These are phyloP conservation scores for Catharus bicknelli DNA, from an alignment of 2,113 vertebrate species.

Conservation along the genomic window DNA sequence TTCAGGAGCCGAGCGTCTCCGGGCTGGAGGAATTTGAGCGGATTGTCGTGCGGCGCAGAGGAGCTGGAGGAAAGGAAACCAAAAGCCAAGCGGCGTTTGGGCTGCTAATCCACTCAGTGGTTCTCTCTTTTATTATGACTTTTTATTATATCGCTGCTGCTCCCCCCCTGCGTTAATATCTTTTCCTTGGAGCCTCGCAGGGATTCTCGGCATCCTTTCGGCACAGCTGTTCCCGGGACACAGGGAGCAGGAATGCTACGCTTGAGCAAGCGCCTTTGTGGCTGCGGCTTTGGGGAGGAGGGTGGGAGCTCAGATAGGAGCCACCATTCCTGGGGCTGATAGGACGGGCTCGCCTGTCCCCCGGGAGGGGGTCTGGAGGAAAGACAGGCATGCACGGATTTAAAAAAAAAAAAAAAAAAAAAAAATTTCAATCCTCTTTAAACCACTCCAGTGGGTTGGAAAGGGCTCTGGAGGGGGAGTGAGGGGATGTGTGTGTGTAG, in stretches of 20 bases:
- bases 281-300: conserved; percentile 10
- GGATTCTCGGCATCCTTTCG: conserved; percentile 61
- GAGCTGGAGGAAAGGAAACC: conserved; percentile 57
- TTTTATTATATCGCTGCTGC: conserved; percentile 51
- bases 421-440: not conserved
- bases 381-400: no score
- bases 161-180: conserved; percentile 60
- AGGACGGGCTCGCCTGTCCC: not conserved
- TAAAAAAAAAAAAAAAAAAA: not conserved
- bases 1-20: not conserved
- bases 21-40: not conserved
- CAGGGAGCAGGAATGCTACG: conserved; percentile 30
- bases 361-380: not conserved
- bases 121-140: conserved; percentile 38
- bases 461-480: not conserved
- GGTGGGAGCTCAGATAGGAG: not conserved
- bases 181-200: conserved; percentile 60
- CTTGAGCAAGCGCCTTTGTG: conserved; percentile 47
- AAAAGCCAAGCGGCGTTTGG: conserved; percentile 60
- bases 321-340: not conserved
- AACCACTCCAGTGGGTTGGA: not conserved
- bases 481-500: not conserved
- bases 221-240: conserved; percentile 58
- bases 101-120: conserved; percentile 53
- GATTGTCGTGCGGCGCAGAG: not conserved